Evolutionary conservation across 2,113 vertebrate species (phyloP), one percentile per base, ranked within the genome.

Genomic region (Neolamprologus toae): DNA sequence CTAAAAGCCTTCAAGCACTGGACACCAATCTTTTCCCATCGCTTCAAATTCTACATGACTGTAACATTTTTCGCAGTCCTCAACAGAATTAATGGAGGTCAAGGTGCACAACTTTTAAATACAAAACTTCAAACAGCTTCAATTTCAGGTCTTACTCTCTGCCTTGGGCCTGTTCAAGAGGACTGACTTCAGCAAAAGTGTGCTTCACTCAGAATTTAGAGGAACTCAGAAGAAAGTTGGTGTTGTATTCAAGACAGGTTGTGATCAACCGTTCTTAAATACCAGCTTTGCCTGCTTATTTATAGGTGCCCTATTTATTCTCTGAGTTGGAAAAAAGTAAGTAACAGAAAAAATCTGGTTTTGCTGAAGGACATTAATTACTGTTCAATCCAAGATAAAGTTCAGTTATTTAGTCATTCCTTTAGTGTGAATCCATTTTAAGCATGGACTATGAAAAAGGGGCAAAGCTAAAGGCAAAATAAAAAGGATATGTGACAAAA

Each of bases 121-220:
- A 80, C 85, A 88, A 82, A 86, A 90, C 85, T 86, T 91, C 68
- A 92, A 90, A 90, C 47, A 81, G 35, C 45, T 82, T 89, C 76
- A 59, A 85, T 82, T 49, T 86, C 86, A 61, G 47, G 68, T 57
- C 23, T 57, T 37, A 19, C 31, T 63, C 55, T 7, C 13, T 19
- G 86, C 90, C 81, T 51, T 37, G 49, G 45, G 90, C 80, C 57
- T 37, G 33, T 61, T 88, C 57, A 10, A 40, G 16, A 82, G 63
- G 53, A 87, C 7, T 31, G 26, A 80, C 3, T 11, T 26, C 68
- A 57, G 31, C 28, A 28, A 84, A 59, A 54, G n/a, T 33, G 49
- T 28, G 35, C 31, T 80, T 19, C 21, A 5, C n/a, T 51, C 5
- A 28, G 63, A 76, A 47, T 45, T 28, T 47, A 57, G 33, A 66